These are phyloP conservation scores for Pantelozetes paolii DNA, from an alignment of 2,888 invertebrate species.

Conservation along the genomic window DNA sequence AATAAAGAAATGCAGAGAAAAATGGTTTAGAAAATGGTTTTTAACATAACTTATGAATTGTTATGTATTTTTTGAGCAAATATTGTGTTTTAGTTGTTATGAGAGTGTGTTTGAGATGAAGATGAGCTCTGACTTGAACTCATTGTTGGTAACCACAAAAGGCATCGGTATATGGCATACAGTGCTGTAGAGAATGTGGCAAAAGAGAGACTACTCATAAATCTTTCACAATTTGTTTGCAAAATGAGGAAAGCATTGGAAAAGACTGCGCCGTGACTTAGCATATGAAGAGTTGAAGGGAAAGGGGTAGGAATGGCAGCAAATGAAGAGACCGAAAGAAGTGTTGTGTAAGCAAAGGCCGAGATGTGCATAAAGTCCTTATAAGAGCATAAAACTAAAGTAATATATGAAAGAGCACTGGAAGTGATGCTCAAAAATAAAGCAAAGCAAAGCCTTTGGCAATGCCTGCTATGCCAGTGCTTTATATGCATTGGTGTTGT, in stretches of 20 bases:
- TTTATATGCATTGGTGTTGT: constrained; percentile 30
- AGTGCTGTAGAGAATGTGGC: not conserved
- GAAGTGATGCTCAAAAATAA: constrained; percentile 3
- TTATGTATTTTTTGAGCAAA: too few relatives aligned
- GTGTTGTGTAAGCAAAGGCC: constrained; percentile 27
- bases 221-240: constrained; percentile 20
- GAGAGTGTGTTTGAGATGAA: not conserved
- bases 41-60: constrained; percentile 12
- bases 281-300: constrained; percentile 26
- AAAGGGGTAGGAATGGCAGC: constrained; percentile 21
- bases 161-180: not conserved
- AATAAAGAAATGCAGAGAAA: not conserved
- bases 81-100: not conserved
- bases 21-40: not conserved
- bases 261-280: constrained; percentile 29
- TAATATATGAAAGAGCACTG: constrained; percentile 19
- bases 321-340: not conserved
- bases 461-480: not conserved
- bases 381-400: constrained; percentile 13
- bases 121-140: constrained; percentile 22
- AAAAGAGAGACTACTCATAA: constrained; percentile 25
- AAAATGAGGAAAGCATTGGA: constrained; percentile 29
- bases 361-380: constrained; percentile 35
- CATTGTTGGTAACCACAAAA: constrained; percentile 36
- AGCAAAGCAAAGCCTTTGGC: constrained; percentile 34